Conservation (phyloP, 2,888 invertebrate species). For the Quadroppia sp. region DNA sequence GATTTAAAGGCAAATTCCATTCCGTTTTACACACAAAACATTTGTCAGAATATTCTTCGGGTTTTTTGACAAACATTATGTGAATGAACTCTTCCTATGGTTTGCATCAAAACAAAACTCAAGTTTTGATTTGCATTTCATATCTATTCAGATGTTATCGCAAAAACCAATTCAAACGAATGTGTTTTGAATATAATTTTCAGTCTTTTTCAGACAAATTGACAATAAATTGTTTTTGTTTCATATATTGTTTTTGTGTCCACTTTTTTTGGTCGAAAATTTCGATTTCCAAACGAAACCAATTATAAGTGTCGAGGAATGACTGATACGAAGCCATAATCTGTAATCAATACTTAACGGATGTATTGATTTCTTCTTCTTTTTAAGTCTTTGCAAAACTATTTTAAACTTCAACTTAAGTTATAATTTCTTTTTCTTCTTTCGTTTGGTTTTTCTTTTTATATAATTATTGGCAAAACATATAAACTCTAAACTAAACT, state of each 20-base stretch:
- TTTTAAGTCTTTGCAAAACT: background rate
- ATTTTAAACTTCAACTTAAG: conserved; percentile 8
- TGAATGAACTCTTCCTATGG: conserved; percentile 23
- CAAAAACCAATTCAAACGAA: background rate
- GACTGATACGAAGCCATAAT: conserved; percentile 15
- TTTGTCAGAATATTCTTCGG: conserved; percentile 6
- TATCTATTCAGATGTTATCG: conserved; percentile 1
- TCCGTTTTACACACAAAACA: background rate
- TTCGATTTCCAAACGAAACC: conserved; percentile 22
- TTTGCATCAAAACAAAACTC: background rate
- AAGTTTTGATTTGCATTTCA: background rate
- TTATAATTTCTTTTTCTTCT: background rate
- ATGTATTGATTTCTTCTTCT: conserved; percentile 3
- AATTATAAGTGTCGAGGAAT: background rate
- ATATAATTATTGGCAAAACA: conserved; percentile 13
- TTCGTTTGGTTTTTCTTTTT: background rate
- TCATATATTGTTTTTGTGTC: background rate
- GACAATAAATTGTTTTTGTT: background rate
- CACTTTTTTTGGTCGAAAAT: background rate
- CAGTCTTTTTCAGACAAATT: background rate
- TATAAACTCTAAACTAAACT: conserved; percentile 13
- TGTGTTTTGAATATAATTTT: background rate
- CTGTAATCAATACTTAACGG: conserved; percentile 23
- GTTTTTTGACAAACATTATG: conserved; percentile 12
- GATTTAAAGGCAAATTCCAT: background rate